Conservation (phyloP, 2,113 vertebrate genomes). For the Austrofundulus limnaeus region DNA sequence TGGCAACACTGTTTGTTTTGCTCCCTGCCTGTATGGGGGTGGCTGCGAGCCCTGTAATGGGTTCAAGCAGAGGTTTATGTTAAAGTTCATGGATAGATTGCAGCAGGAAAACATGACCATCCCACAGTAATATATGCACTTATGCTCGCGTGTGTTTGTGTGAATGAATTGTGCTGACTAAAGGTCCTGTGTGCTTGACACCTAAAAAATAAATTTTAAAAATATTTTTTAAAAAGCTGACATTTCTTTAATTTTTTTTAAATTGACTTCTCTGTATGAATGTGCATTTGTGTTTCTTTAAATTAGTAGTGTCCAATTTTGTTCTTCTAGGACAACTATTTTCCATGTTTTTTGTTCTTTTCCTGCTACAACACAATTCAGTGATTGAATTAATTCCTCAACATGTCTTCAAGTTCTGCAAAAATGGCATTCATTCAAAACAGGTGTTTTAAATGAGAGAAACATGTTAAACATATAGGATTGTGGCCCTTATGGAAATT, state of each 20-base stretch:
- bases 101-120: constrained; percentile 5
- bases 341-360: not conserved
- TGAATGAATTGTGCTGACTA: not conserved
- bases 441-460: too few relatives aligned
- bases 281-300: not conserved
- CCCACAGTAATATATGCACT: not conserved
- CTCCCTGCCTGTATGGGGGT: not conserved
- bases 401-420: too few relatives aligned
- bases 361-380: too few relatives aligned
- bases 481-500: too few relatives aligned
- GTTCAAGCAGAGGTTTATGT: constrained; percentile 36
- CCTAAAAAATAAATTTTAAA: not conserved
- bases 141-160: not conserved
- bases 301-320: too few relatives aligned
- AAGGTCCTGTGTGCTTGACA: not conserved
- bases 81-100: constrained; percentile 49
- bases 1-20: constrained; percentile 13
- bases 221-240: constrained; percentile 9
- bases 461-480: too few relatives aligned
- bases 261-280: not conserved
- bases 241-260: not conserved
- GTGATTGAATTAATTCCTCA: too few relatives aligned
- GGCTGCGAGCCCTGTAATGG: constrained; percentile 47
- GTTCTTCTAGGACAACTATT: too few relatives aligned
- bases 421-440: too few relatives aligned